Conservation (phyloP, 2,113 vertebrate genomes). For the Paramormyrops kingsleyae region DNA sequence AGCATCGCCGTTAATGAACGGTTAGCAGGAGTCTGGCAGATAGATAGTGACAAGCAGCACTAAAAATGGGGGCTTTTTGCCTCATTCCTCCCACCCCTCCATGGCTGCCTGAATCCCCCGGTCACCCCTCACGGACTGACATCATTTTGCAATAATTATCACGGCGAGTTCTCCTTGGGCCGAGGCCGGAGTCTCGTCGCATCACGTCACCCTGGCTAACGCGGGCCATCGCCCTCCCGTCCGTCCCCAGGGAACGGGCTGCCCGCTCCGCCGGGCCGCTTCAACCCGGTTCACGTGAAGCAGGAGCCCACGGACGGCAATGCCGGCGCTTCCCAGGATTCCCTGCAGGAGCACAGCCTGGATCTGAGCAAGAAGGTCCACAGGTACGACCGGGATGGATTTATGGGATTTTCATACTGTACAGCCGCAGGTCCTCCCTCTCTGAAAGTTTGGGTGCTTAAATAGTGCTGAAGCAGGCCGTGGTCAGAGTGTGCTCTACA, state of each 20-base stretch:
- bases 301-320: conserved; percentile 68
- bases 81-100: conserved; percentile 75
- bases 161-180: conserved; percentile 85
- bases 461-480: neutral
- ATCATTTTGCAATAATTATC: conserved; percentile 98
- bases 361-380: conserved; percentile 90
- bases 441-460: neutral
- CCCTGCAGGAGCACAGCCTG: conserved; percentile 83
- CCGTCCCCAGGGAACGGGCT: conserved; percentile 78
- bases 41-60: conserved; percentile 92
- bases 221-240: conserved; percentile 51
- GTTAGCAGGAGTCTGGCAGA: conserved; percentile 90
- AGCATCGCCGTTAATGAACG: conserved; percentile 94
- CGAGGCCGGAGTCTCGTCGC: conserved; percentile 76
- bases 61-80: conserved; percentile 79
- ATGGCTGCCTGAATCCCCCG: conserved; percentile 76
- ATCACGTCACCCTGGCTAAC: conserved; percentile 87
- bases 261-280: conserved; percentile 59
- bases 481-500: neutral
- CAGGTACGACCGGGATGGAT: conserved; percentile 54
- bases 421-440: neutral
- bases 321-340: conserved; percentile 62
- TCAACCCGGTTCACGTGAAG: conserved; percentile 80
- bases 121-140: conserved; percentile 83
- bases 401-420: neutral